These are phyloP conservation scores for Aphis gossypii DNA, from an alignment of 1,140 invertebrate species.

Conservation along the genomic window DNA sequence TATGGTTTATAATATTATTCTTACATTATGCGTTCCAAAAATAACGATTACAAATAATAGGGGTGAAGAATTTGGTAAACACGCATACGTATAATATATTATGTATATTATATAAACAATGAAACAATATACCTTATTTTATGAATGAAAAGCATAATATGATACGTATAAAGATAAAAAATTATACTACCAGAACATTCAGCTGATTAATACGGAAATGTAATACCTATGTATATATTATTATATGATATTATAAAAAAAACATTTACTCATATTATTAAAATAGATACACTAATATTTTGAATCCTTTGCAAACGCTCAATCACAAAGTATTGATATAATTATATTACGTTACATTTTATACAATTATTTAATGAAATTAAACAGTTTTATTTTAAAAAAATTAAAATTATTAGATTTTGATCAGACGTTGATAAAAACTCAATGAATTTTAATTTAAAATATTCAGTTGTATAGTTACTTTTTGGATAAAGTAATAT, in stretches of 20 bases:
- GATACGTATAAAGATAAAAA: background rate
- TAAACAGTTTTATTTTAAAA: background rate
- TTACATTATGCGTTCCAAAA: background rate
- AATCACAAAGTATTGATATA: background rate
- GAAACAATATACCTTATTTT: background rate
- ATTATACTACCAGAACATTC: background rate
- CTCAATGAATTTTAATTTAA: background rate
- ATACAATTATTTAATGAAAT: background rate
- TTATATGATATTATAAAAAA: background rate
- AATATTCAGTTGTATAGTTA: background rate
- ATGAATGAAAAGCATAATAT: background rate
- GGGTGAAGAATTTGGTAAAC: background rate
- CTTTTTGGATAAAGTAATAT: too few relatives aligned
- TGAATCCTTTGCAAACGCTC: background rate
- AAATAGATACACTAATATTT: background rate
- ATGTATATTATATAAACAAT: background rate
- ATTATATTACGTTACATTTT: background rate
- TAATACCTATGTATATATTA: background rate
- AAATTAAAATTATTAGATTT: background rate
- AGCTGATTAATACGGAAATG: background rate
- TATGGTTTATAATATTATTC: background rate
- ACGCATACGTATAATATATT: background rate
- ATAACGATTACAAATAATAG: constrained; percentile 5
- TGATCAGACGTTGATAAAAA: background rate
- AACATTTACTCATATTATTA: background rate